These are phyloP conservation scores for Leucania comma DNA, from an alignment of 2,888 invertebrate species.

Conservation along the genomic window DNA sequence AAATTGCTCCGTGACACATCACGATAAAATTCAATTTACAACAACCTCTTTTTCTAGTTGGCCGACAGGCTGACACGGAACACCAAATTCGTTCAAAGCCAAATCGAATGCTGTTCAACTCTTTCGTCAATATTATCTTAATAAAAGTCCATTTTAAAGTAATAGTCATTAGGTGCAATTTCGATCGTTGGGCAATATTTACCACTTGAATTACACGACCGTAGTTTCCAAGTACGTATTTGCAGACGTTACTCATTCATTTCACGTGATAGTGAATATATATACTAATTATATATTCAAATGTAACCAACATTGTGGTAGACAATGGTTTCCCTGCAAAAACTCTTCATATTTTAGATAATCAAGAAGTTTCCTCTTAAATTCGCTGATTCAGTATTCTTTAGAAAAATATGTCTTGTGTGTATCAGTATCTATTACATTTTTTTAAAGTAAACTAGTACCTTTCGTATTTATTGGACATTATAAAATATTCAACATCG, in stretches of 20 bases:
- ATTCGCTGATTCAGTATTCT: not conserved
- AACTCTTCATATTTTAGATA: constrained; percentile 10
- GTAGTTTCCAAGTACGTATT: constrained; percentile 42
- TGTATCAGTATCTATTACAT: not conserved
- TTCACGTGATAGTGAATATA: constrained; percentile 70
- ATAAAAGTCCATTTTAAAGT: constrained; percentile 25
- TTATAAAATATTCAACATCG: constrained; percentile 22
- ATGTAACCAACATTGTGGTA: constrained; percentile 46
- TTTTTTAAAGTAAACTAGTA: not conserved
- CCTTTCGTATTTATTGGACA: constrained; percentile 15
- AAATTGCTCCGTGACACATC: constrained; percentile 46
- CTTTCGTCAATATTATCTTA: constrained; percentile 9
- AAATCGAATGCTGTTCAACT: constrained; percentile 32
- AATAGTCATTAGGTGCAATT: constrained; percentile 22
- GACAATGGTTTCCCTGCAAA: constrained; percentile 27
- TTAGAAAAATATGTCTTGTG: not conserved
- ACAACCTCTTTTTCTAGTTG: not conserved
- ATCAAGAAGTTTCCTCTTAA: constrained; percentile 8
- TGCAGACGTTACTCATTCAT: constrained; percentile 58
- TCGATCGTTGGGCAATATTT: constrained; percentile 21
- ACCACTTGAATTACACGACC: constrained; percentile 18
- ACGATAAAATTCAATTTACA: constrained; percentile 41
- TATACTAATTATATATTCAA: constrained; percentile 57
- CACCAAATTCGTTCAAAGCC: constrained; percentile 27
- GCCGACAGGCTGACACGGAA: constrained; percentile 34